Conservation (phyloP, 1,140 invertebrate genomes). For the Marisa cornuarietis region DNA sequence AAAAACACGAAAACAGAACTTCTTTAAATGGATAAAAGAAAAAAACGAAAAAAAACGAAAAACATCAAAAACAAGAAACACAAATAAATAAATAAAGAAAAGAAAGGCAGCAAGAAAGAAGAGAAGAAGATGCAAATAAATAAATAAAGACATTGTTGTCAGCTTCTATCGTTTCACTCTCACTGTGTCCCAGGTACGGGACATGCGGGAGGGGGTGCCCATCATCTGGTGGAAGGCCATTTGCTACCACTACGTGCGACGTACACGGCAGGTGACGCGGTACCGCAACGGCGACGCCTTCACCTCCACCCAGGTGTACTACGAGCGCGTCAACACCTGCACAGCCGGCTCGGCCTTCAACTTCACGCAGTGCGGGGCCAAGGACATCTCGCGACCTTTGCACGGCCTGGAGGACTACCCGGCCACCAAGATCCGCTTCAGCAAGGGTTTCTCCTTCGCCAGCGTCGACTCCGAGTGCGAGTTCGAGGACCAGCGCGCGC, state of each 20-base stretch:
- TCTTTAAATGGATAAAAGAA: too few species aligned
- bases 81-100: background rate
- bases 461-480: conserved; percentile 82
- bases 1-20: too few species aligned
- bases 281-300: conserved; percentile 86
- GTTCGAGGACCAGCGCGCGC: conserved; percentile 84
- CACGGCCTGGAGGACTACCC: conserved; percentile 75
- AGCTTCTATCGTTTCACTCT: background rate
- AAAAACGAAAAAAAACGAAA: too few species aligned
- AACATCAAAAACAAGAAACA: too few species aligned
- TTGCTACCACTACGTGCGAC: conserved; percentile 85
- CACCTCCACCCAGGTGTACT: conserved; percentile 84
- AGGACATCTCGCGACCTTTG: conserved; percentile 81
- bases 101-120: too few species aligned
- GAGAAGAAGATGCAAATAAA: background rate
- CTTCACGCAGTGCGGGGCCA: conserved; percentile 81
- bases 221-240: conserved; percentile 91
- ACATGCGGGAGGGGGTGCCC: conserved; percentile 77
- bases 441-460: conserved; percentile 84
- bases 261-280: conserved; percentile 75
- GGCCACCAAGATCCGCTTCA: conserved; percentile 78
- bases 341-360: conserved; percentile 81
- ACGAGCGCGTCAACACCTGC: conserved; percentile 85
- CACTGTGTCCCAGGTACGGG: background rate
- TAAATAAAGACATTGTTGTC: background rate